Evolutionary conservation across 2,888 invertebrate species (phyloP), one percentile per base, ranked within the genome.

Genomic region (Onchidella celtica): DNA sequence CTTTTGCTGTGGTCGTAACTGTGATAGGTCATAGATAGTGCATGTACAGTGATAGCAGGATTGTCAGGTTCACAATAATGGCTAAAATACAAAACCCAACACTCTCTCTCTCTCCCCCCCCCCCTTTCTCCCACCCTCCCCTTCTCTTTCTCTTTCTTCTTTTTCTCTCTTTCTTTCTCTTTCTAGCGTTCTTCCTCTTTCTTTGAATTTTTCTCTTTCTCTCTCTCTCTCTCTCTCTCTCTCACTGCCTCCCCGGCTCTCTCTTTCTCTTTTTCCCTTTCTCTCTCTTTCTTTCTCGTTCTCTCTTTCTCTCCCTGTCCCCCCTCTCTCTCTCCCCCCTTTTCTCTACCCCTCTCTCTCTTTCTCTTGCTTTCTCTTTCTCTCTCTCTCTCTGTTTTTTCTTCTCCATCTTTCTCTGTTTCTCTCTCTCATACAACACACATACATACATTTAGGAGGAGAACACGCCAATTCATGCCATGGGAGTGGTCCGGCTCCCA

Each of bases 151-250:
- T 34, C 69, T 47, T 47, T 17, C 47, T 47, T 47, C 6, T 17
- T 47, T 47, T 47, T 17, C 47, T 47, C 17, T 17, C 36, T 4
- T 32, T 36, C n/a, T 38, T 69, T 2, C 24, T 24, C 36, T 38
- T 36, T 24, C 21, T 24, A 36, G 36, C n/a, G 17, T 34, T 6
- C n/a, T 38, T 24, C 38, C 36, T 69, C 36, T 34, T 36, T 36
- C 38, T 69, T 24, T 34, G 4, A 36, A 24, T 69, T 6, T 17
- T 24, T 69, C 69, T 69, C 36, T 34, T 21, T 69, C 69, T 69
- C 6, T 34, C 47, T 72, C 55, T 72, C 47, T 47, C 55, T 47
- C 72, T 72, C 72, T 57, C 73, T 73, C 59, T 73, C 32, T 29
- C 32, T 73, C 73, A 57, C 24, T 32, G n/a, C 29, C 59, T 73